A percentile compares a stretch with the other conserved stretches of the same genome.
Conservation (phyloP, 2,113 vertebrate species). For the Chitala chitala region DNA sequence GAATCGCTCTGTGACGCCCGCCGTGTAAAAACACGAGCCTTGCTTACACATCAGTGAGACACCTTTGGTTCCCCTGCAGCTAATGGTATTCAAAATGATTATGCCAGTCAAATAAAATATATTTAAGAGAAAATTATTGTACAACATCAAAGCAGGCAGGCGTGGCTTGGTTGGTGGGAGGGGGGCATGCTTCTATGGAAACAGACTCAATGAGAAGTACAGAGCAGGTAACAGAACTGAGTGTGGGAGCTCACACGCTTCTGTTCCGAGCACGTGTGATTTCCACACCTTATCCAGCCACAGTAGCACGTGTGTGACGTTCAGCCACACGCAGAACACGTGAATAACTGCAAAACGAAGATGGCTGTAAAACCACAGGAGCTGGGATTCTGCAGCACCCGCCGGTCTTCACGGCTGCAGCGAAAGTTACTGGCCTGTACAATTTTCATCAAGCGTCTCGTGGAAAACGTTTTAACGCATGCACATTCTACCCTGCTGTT, state of each 20-base stretch:
- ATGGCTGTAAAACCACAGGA: not conserved
- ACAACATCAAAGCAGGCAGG: not conserved
- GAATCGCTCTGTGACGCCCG: constrained; percentile 64
- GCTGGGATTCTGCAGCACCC: not conserved
- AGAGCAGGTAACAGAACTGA: not conserved
- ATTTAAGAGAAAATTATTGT: not conserved
- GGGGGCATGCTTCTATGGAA: not conserved
- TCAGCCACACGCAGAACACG: not conserved
- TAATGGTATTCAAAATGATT: constrained; percentile 51
- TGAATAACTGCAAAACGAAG: not conserved
- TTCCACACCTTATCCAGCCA: not conserved
- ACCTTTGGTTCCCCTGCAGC: constrained; percentile 56
- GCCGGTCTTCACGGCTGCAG: too few species aligned
- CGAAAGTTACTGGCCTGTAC: not conserved
- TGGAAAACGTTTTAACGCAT: too few species aligned
- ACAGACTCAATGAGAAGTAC: not conserved
- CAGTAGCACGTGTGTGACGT: not conserved
- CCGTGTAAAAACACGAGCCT: constrained; percentile 66
- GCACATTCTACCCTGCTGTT: not conserved
- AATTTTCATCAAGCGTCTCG: not conserved
- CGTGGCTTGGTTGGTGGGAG: not conserved
- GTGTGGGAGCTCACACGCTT: not conserved
- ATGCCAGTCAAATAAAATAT: constrained; percentile 44
- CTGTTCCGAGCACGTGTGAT: not conserved
- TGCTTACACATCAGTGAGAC: constrained; percentile 55